Percentiles rank a stretch among this genome's conserved stretches.
Evolutionary conservation across 2,888 invertebrate species (phyloP).

Genomic region (Ramazzottius varieornatus): DNA sequence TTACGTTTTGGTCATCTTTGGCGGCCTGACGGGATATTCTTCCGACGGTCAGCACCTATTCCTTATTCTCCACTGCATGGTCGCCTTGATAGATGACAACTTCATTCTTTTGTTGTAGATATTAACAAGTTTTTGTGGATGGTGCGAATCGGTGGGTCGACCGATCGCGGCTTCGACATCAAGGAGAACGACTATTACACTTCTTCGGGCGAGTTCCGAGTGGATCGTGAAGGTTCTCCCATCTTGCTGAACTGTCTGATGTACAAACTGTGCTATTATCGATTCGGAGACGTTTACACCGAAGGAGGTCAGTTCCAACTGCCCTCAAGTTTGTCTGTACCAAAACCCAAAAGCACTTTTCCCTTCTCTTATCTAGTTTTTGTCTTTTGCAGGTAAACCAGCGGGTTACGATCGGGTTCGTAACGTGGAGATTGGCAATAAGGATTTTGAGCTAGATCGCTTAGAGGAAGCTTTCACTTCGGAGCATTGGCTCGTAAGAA

Average conservation of each 20-base stretch:
- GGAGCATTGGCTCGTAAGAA: constrained; percentile 93
- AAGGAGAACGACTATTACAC: constrained; percentile 92
- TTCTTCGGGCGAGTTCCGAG: constrained; percentile 71
- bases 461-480: constrained; percentile 98
- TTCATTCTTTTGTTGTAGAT: constrained; percentile 30
- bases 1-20: constrained; percentile 90
- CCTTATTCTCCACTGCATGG: too few species aligned
- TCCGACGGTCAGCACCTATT: constrained; percentile 62
- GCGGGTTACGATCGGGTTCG: constrained; percentile 86
- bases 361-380: constrained; percentile 6
- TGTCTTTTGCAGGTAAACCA: constrained; percentile 42
- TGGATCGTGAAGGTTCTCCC: constrained; percentile 74
- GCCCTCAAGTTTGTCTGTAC: not conserved
- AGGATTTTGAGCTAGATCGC: constrained; percentile 88
- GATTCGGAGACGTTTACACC: constrained; percentile 82
- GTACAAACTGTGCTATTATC: constrained; percentile 99
- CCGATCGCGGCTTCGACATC: constrained; percentile 73
- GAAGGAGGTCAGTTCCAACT: constrained; percentile 41
- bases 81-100: constrained; percentile 8
- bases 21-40: constrained; percentile 90
- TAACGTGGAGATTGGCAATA: constrained; percentile 90
- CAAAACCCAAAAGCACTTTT: too few species aligned
- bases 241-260: constrained; percentile 81
- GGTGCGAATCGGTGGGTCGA: constrained; percentile 87
- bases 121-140: constrained; percentile 99